phyloP scores from a whole-genome alignment of 2,888 invertebrate genomes.

The Eugnorisma glareosa region DNA sequence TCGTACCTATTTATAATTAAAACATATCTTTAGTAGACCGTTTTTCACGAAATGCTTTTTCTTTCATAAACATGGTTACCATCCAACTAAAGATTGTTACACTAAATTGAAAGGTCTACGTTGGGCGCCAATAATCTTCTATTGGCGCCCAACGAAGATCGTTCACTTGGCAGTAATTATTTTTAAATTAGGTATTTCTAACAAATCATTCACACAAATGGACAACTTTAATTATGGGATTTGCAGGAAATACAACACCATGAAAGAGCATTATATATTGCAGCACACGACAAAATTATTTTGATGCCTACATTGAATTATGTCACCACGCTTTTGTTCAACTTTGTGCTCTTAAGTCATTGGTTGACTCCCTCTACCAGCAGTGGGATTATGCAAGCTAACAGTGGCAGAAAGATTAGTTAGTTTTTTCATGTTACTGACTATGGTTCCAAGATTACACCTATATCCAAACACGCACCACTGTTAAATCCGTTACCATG shows the following conservation, averaged over 20 bases:
- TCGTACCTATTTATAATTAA: background rate
- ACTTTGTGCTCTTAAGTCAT: too few species aligned
- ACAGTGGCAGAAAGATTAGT: too few species aligned
- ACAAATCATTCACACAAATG: too few species aligned
- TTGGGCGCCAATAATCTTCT: background rate
- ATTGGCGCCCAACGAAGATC: background rate
- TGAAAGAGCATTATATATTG: background rate
- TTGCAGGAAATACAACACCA: background rate
- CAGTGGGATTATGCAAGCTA: background rate
- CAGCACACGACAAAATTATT: background rate
- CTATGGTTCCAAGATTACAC: background rate
- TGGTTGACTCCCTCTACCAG: too few species aligned
- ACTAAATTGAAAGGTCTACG: background rate
- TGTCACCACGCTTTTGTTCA: background rate
- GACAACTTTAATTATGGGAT: background rate
- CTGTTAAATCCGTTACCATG: constrained; percentile 6
- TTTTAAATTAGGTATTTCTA: background rate
- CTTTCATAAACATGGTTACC: background rate
- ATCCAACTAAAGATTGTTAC: background rate
- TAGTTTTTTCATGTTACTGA: too few species aligned
- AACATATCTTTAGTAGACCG: background rate
- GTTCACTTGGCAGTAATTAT: background rate
- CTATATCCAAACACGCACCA: background rate
- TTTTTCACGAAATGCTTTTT: background rate
- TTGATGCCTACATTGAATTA: background rate